phyloP scores from a whole-genome alignment of 2,888 invertebrate species.

The Agapostemon virescens region DNA sequence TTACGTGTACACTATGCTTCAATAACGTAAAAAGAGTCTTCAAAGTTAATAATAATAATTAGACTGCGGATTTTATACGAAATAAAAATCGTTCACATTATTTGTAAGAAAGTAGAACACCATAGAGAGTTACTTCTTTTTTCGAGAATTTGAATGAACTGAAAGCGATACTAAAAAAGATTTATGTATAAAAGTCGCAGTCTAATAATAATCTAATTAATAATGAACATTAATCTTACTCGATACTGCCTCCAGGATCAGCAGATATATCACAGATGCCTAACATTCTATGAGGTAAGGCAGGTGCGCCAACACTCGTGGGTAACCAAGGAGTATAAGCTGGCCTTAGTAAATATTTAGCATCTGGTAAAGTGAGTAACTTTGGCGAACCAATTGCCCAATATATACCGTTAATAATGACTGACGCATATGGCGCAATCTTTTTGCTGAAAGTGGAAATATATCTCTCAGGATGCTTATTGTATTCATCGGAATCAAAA shows the following conservation, averaged over 20 bases:
- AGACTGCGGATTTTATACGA: no score
- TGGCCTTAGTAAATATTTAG: constrained; percentile 94
- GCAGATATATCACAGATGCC: constrained; percentile 99
- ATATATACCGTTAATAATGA: constrained; percentile 98
- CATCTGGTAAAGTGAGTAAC: constrained; percentile 97
- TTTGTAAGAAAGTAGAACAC: no score
- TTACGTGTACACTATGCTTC: no score
- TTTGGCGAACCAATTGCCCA: constrained; percentile 99
- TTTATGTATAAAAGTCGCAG: neutral
- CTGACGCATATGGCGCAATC: constrained; percentile 98
- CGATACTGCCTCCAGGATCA: constrained; percentile 98
- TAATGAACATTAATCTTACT: constrained; percentile 78
- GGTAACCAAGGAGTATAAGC: constrained; percentile 96
- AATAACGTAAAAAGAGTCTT: no score
- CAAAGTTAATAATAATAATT: no score
- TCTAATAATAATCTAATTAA: neutral
- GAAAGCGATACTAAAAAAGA: no score
- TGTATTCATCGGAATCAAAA: constrained; percentile 94
- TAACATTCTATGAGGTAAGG: constrained; percentile 93
- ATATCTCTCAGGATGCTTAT: constrained; percentile 95
- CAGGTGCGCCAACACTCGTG: constrained; percentile 92
- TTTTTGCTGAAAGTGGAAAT: constrained; percentile 97
- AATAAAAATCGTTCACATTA: no score
- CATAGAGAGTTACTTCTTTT: no score
- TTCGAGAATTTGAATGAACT: no score